phyloP scores from a whole-genome alignment of 1,140 invertebrate genomes.

The Panagrolaimus sp. region DNA sequence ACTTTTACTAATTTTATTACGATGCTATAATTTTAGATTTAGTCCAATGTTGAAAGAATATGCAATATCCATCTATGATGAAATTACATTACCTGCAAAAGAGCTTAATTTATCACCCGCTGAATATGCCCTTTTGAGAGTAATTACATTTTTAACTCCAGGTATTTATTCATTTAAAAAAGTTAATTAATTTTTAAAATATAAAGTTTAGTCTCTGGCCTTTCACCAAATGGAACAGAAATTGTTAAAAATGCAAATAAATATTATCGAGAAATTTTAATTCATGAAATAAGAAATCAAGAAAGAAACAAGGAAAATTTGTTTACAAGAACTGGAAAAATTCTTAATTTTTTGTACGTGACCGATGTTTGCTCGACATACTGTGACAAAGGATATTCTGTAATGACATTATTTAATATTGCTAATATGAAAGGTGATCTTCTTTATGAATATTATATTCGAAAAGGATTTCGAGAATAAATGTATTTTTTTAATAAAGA shows the following conservation, averaged over 20 bases:
- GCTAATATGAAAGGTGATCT: constrained; percentile 22
- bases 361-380: neutral
- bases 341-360: neutral
- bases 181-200: neutral
- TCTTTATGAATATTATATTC: constrained; percentile 13
- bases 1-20: neutral
- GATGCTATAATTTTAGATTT: neutral
- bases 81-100: neutral
- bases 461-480: constrained; percentile 6
- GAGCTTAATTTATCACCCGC: neutral
- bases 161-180: neutral
- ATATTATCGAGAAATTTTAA: constrained; percentile 11
- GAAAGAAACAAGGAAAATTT: neutral
- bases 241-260: neutral
- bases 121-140: constrained; percentile 3
- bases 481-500: too few relatives aligned
- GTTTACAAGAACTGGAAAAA: neutral
- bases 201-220: neutral
- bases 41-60: neutral
- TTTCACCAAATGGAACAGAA: neutral
- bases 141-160: constrained; percentile 9
- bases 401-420: constrained; percentile 25
- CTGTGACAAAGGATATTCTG: constrained; percentile 14
- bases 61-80: neutral
- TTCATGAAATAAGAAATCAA: neutral